Conservation (phyloP, 2,888 invertebrate genomes). For the Alsophila aescularia region DNA sequence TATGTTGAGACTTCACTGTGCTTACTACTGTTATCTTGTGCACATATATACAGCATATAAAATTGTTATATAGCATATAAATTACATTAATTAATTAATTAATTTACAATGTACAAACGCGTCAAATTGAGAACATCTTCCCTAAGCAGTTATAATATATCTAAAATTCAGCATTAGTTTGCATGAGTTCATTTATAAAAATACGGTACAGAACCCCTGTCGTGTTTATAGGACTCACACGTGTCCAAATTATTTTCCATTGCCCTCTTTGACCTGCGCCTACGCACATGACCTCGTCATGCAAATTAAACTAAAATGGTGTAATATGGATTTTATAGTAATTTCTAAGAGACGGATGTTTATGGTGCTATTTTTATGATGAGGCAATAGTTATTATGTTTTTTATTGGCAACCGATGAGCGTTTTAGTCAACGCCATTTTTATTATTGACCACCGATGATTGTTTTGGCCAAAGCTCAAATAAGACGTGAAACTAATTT, state of each 20-base stretch:
- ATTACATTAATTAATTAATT: no score
- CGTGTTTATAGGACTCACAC: slow-evolving; percentile 10
- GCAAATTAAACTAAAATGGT: slow-evolving; percentile 45
- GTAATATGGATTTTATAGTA: slow-evolving; percentile 39
- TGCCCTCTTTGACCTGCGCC: slow-evolving; percentile 49
- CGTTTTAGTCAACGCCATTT: slow-evolving; percentile 5
- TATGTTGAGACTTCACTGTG: no score
- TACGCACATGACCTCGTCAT: slow-evolving; percentile 51
- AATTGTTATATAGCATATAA: no score
- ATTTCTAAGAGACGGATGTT: slow-evolving; percentile 37
- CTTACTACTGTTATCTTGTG: no score
- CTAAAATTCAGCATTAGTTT: neutral
- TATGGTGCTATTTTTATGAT: slow-evolving; percentile 34
- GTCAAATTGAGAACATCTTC: no score
- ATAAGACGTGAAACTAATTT: slow-evolving; percentile 5
- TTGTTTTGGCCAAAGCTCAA: neutral
- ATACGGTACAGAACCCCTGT: slow-evolving; percentile 8
- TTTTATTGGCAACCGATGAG: slow-evolving; percentile 22
- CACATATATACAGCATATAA: no score
- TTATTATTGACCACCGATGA: no score
- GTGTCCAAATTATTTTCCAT: slow-evolving; percentile 31
- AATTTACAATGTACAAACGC: no score
- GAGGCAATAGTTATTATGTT: slow-evolving; percentile 24
- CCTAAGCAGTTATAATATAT: no score
- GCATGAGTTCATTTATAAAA: no score